A percentile compares a stretch with the other conserved stretches of the same genome.
These are phyloP conservation scores for Agonopterix alstromeriana DNA, from an alignment of 2,888 invertebrate genomes.

Conservation along the genomic window DNA sequence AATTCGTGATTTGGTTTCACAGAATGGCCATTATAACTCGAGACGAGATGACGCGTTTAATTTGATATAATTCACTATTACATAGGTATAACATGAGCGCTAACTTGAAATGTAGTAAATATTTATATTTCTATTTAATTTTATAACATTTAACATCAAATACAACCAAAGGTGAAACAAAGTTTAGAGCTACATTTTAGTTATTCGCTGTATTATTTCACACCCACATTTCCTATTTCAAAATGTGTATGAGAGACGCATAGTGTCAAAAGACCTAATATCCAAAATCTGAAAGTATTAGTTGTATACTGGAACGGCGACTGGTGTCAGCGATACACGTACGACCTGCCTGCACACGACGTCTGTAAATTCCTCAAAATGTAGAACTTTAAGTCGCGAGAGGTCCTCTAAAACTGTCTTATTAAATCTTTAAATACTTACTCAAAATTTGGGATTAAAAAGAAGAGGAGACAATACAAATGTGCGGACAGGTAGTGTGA, in stretches of 20 bases:
- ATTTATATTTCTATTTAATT: conserved; percentile 20
- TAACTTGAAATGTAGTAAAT: conserved; percentile 27
- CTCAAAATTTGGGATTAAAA: too few relatives aligned
- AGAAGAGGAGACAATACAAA: conserved; percentile 11
- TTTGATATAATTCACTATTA: conserved; percentile 28
- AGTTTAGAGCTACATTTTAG: conserved; percentile 25
- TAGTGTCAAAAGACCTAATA: conserved; percentile 61
- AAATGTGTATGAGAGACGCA: conserved; percentile 44
- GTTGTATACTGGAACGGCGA: conserved; percentile 48
- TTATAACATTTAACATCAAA: conserved; percentile 46
- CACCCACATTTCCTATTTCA: conserved; percentile 18
- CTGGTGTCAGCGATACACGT: conserved; percentile 15
- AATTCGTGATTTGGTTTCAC: conserved; percentile 33
- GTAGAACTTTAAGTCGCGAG: too few relatives aligned
- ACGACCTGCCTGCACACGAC: conserved; percentile 25
- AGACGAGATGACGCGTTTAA: conserved; percentile 27
- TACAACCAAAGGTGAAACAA: conserved; percentile 40
- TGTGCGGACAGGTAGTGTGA: conserved; percentile 34
- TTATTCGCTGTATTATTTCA: conserved; percentile 42
- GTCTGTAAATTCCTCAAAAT: neutral
- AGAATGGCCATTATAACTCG: conserved; percentile 27
- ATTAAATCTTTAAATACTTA: too few relatives aligned
- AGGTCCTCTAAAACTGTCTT: too few relatives aligned
- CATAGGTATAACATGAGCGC: conserved; percentile 29
- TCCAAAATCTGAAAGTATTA: conserved; percentile 55